Conservation (phyloP, 2,888 invertebrate genomes). For the Scaptomyza reducta region DNA sequence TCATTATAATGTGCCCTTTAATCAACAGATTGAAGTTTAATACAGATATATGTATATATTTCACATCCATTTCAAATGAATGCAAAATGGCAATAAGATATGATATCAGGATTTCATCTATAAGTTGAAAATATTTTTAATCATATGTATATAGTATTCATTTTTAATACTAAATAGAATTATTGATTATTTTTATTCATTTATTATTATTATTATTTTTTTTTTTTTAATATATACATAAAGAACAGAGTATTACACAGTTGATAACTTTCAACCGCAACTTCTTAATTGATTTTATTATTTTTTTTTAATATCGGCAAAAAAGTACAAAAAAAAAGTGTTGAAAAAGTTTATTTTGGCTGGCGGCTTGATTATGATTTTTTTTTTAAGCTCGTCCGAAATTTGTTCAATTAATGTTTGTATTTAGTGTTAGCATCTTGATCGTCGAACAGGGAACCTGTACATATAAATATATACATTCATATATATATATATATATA, state of each 20-base stretch:
- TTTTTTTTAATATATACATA: too few relatives aligned
- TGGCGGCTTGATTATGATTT: constrained; percentile 7
- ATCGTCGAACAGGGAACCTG: constrained; percentile 33
- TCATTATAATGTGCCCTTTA: background rate
- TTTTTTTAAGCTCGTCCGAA: constrained; percentile 8
- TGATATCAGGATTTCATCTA: too few relatives aligned
- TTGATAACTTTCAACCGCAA: background rate
- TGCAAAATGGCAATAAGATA: too few relatives aligned
- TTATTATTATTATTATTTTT: too few relatives aligned
- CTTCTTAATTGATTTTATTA: constrained; percentile 1
- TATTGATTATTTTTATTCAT: too few relatives aligned
- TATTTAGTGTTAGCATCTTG: constrained; percentile 53
- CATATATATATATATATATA: background rate
- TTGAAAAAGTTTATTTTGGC: constrained; percentile 12
- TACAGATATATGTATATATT: background rate
- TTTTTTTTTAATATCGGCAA: background rate
- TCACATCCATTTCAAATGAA: too few relatives aligned
- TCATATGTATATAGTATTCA: too few relatives aligned
- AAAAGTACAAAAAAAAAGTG: constrained; percentile 14
- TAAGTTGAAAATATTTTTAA: too few relatives aligned
- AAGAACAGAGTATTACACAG: background rate
- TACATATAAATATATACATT: background rate
- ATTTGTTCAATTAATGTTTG: constrained; percentile 51
- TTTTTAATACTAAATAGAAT: too few relatives aligned
- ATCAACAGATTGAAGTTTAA: background rate